These are phyloP conservation scores for Capitulum mitella DNA, from an alignment of 2,888 invertebrate species.

Conservation along the genomic window DNA sequence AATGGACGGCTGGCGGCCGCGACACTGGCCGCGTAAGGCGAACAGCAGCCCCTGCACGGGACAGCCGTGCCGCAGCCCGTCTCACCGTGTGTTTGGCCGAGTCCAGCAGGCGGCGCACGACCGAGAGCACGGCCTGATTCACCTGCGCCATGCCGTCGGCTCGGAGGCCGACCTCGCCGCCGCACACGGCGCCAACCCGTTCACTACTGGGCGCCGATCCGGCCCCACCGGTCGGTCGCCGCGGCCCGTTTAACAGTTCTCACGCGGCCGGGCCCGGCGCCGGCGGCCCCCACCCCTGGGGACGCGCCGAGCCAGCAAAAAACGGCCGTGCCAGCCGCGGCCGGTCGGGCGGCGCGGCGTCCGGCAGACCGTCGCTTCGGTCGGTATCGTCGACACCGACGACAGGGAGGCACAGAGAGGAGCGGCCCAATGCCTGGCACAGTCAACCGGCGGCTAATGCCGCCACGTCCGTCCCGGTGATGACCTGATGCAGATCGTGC, in stretches of 20 bases:
- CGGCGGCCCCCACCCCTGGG: neutral
- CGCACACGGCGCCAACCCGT: neutral
- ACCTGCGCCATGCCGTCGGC: neutral
- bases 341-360: neutral
- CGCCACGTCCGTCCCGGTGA: too few species aligned
- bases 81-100: neutral
- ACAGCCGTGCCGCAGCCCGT: too few species aligned
- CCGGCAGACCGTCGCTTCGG: neutral
- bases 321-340: neutral
- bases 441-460: too few species aligned
- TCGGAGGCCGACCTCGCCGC: neutral
- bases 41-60: too few species aligned
- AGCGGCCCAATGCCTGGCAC: too few species aligned
- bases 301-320: neutral
- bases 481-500: too few species aligned
- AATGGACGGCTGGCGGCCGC: too few species aligned
- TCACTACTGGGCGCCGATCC: neutral
- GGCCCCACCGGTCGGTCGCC: constrained; percentile 3
- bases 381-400: neutral
- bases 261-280: neutral
- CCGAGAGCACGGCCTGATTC: constrained; percentile 2
- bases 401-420: neutral
- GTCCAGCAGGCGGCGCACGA: neutral
- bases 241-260: too few species aligned
- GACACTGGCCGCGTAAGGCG: too few species aligned